Conservation (phyloP, 1,140 invertebrate species). For the Macrobrachium rosenbergii region DNA sequence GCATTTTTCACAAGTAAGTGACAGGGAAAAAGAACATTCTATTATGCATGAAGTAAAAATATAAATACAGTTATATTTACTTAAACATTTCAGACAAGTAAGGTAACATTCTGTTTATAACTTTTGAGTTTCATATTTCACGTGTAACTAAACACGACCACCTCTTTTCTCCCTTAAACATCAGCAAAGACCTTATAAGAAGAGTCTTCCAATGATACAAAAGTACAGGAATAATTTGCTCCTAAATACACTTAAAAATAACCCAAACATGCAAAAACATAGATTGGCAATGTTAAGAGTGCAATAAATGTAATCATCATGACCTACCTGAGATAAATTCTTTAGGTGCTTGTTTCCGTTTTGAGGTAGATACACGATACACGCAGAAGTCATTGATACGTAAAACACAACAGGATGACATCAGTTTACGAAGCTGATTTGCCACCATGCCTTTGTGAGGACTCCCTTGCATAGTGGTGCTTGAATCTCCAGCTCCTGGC, state of each 20-base stretch:
- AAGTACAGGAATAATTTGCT: too few species aligned
- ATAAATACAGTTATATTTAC: too few species aligned
- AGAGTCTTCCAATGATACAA: too few species aligned
- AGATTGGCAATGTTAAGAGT: constrained; percentile 57
- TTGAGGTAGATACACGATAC: constrained; percentile 85
- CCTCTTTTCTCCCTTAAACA: too few species aligned
- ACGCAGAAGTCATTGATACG: constrained; percentile 90
- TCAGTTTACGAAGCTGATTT: constrained; percentile 85
- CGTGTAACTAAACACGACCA: too few species aligned
- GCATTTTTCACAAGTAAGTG: too few species aligned
- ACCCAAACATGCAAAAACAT: constrained; percentile 58
- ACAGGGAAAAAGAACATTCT: too few species aligned
- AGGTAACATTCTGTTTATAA: too few species aligned
- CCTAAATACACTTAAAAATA: constrained; percentile 61
- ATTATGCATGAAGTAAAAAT: too few species aligned
- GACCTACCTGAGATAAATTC: constrained; percentile 84
- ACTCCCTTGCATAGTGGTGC: constrained; percentile 18
- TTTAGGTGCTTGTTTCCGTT: constrained; percentile 78
- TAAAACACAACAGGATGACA: constrained; percentile 92
- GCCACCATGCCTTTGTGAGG: constrained; percentile 59
- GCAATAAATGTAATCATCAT: constrained; percentile 64
- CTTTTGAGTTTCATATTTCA: too few species aligned
- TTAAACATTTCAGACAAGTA: too few species aligned
- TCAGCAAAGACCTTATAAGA: too few species aligned
- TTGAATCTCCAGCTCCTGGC: neutral